Percentiles rank a stretch among this genome's conserved stretches.
phyloP scores from a whole-genome alignment of 2,888 invertebrate genomes.

The Oligia latruncula region DNA sequence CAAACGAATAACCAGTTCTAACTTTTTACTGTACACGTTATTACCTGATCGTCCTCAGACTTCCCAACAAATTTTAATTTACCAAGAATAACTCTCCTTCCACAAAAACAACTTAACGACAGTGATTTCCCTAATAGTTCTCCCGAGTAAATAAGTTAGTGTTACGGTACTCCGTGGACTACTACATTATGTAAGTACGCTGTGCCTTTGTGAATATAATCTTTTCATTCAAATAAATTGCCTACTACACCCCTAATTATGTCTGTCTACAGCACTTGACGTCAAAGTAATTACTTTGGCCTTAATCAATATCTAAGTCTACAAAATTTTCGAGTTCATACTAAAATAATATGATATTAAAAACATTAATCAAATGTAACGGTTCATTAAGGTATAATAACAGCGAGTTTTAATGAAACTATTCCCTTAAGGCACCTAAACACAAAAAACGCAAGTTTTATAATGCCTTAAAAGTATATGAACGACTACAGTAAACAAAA shows the following conservation, averaged over 20 bases:
- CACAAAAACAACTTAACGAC: conserved; percentile 49
- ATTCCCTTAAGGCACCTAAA: not conserved
- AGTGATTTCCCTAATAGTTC: conserved; percentile 57
- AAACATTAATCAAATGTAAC: conserved; percentile 16
- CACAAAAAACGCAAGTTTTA: too few relatives aligned
- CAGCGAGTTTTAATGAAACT: conserved; percentile 27
- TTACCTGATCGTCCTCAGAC: conserved; percentile 6
- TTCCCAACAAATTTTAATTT: conserved; percentile 43
- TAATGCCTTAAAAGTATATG: too few relatives aligned
- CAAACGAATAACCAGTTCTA: conserved; percentile 5
- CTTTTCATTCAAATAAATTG: conserved; percentile 50
- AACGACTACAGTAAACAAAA: too few relatives aligned
- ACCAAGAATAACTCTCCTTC: conserved; percentile 30
- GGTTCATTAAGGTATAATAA: conserved; percentile 11
- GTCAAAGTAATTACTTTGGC: conserved; percentile 44
- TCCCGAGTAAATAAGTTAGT: conserved; percentile 56
- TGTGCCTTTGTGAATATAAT: conserved; percentile 34
- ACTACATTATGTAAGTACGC: conserved; percentile 33
- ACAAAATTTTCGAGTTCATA: conserved; percentile 19
- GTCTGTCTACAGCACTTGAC: conserved; percentile 47
- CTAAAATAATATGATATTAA: conserved; percentile 31
- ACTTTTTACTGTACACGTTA: conserved; percentile 16
- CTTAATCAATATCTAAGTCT: conserved; percentile 38
- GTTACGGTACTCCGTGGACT: conserved; percentile 27
- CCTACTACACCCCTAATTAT: conserved; percentile 37